A percentile compares a stretch with the other conserved stretches of the same genome.
These are phyloP conservation scores for Drosophila rufa DNA, from an alignment of 1,140 invertebrate genomes.

Conservation along the genomic window DNA sequence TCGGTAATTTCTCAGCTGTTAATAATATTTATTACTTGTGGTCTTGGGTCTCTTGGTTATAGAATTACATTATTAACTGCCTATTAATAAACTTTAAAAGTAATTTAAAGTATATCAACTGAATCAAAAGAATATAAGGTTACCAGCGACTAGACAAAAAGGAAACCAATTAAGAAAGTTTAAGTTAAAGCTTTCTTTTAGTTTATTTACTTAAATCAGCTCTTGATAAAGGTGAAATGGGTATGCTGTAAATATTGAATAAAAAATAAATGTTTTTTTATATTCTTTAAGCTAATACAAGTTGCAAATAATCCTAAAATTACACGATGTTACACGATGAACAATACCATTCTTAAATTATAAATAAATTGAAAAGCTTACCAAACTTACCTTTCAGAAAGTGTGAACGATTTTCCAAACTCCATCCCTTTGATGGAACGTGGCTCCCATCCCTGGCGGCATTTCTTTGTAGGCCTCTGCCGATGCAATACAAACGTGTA, in stretches of 20 bases:
- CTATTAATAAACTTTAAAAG: not conserved
- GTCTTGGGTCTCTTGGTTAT: not conserved
- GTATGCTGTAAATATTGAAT: no score
- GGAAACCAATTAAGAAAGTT: not conserved
- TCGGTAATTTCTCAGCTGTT: not conserved
- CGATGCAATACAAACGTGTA: constrained; percentile 27
- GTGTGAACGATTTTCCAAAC: not conserved
- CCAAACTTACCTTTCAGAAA: not conserved
- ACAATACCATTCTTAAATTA: no score
- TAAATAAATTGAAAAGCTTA: no score
- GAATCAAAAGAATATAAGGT: not conserved
- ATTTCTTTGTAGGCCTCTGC: constrained; percentile 1
- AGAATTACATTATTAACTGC: not conserved
- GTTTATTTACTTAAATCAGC: no score
- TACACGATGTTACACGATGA: no score
- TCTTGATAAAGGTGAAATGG: no score
- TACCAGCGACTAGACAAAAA: not conserved
- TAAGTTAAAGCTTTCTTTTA: no score
- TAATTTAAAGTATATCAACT: not conserved
- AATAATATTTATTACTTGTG: not conserved
- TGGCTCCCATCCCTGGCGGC: constrained; percentile 18
- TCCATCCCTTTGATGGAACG: not conserved
- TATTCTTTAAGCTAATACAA: no score
- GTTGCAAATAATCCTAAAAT: no score
- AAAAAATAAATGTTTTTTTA: no score